Conservation (phyloP, 2,888 invertebrate species). For the Congeria kusceri region DNA sequence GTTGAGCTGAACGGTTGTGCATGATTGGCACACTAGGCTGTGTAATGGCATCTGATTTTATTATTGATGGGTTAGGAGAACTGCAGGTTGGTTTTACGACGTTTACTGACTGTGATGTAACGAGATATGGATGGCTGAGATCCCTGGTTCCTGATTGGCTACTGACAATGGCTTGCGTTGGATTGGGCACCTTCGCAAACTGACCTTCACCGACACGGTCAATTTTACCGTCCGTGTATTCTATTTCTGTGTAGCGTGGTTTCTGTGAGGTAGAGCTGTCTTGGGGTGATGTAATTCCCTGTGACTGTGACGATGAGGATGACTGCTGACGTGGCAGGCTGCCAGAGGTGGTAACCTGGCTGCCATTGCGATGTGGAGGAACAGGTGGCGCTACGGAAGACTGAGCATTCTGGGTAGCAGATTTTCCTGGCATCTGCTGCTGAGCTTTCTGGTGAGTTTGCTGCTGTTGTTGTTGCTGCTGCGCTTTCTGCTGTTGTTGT, state of each 20-base stretch:
- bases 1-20: slow-evolving; percentile 70
- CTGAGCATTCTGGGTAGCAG: slow-evolving; percentile 40
- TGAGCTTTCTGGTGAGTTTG: slow-evolving; percentile 14
- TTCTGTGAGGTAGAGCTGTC: slow-evolving; percentile 59
- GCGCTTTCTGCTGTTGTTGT: slow-evolving; percentile 38
- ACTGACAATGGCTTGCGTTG: slow-evolving; percentile 39
- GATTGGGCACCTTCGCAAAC: slow-evolving; percentile 64
- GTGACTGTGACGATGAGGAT: slow-evolving; percentile 33
- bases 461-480: slow-evolving; percentile 51
- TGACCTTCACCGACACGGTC: slow-evolving; percentile 71
- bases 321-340: slow-evolving; percentile 31
- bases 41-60: slow-evolving; percentile 77
- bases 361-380: slow-evolving; percentile 62
- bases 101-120: slow-evolving; percentile 75
- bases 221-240: slow-evolving; percentile 69
- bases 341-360: slow-evolving; percentile 34
- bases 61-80: slow-evolving; percentile 61
- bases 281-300: slow-evolving; percentile 28
- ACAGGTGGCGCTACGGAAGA: slow-evolving; percentile 56
- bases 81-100: slow-evolving; percentile 80
- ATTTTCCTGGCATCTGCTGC: slow-evolving; percentile 35
- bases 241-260: slow-evolving; percentile 71
- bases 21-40: slow-evolving; percentile 79
- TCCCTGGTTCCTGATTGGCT: slow-evolving; percentile 52
- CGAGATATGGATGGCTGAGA: slow-evolving; percentile 56